Evolutionary conservation across 2,888 invertebrate genomes (phyloP).

Genomic region (Pristionchus japonicus): DNA sequence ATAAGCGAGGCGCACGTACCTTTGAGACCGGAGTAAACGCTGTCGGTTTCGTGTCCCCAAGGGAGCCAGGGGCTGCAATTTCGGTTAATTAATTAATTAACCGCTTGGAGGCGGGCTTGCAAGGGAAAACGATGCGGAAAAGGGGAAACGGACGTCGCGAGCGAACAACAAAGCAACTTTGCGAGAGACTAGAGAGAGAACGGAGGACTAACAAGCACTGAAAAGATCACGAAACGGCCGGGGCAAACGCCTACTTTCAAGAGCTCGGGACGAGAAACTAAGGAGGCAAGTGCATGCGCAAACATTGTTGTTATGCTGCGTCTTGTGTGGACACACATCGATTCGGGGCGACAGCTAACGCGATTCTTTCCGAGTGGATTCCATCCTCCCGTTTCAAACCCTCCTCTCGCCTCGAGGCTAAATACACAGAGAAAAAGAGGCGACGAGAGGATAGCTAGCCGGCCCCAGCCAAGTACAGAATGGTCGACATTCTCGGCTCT

Average conservation of each 20-base stretch:
- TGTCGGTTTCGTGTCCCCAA: conserved; percentile 10
- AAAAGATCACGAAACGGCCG: neutral
- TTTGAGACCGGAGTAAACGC: conserved; percentile 6
- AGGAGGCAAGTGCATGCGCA: neutral
- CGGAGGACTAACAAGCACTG: neutral
- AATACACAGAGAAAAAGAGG: neutral
- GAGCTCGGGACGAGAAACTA: neutral
- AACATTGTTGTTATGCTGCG: conserved; percentile 30
- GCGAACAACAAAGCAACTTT: conserved; percentile 19
- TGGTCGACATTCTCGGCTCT: neutral
- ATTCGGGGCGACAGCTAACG: neutral
- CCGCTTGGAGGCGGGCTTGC: neutral
- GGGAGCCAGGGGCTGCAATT: conserved; percentile 35
- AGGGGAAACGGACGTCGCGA: neutral
- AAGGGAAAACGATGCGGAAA: neutral
- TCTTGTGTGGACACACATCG: neutral
- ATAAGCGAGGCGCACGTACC: neutral
- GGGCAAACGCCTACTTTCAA: neutral
- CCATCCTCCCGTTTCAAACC: conserved; percentile 30
- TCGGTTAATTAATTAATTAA: neutral
- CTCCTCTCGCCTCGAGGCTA: neutral
- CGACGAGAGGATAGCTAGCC: conserved; percentile 6
- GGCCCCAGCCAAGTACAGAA: neutral
- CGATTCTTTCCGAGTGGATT: conserved; percentile 36
- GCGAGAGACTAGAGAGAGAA: neutral